phyloP scores from a whole-genome alignment of 1,140 invertebrate species.

The Steinernema feltiae region DNA sequence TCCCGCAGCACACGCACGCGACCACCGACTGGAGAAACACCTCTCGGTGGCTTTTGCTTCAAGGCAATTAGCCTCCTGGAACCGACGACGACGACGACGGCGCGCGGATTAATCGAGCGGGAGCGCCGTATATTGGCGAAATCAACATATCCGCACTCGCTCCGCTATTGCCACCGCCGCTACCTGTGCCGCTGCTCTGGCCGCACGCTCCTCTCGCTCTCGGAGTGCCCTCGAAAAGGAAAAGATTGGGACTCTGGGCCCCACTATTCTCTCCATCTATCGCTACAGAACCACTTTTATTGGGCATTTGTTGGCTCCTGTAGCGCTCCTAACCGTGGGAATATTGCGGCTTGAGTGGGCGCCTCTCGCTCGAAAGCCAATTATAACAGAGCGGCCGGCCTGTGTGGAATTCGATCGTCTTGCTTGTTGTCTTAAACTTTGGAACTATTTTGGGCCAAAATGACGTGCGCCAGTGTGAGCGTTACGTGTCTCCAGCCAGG shows the following conservation, averaged over 20 bases:
- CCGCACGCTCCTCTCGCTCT: not conserved
- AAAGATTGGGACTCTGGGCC: too few relatives aligned
- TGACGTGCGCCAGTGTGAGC: not conserved
- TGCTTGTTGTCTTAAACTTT: not conserved
- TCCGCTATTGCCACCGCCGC: not conserved
- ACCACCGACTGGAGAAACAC: too few relatives aligned
- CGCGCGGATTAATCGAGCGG: not conserved
- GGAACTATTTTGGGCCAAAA: not conserved
- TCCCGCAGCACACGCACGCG: too few relatives aligned
- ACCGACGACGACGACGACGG: not conserved
- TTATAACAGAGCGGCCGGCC: not conserved
- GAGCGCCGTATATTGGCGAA: not conserved
- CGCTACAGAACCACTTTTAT: too few relatives aligned
- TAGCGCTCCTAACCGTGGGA: not conserved
- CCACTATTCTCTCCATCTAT: too few relatives aligned
- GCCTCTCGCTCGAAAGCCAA: not conserved
- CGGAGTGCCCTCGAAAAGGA: too few relatives aligned
- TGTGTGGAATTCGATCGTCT: not conserved
- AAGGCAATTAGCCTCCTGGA: not conserved
- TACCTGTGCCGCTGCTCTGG: not conserved
- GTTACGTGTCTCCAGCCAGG: not conserved
- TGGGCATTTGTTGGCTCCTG: too few relatives aligned
- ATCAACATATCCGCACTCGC: not conserved
- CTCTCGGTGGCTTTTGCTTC: not conserved
- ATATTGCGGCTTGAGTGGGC: not conserved